Conservation (phyloP, 1,140 invertebrate species). For the Aphidius gifuensis region DNA sequence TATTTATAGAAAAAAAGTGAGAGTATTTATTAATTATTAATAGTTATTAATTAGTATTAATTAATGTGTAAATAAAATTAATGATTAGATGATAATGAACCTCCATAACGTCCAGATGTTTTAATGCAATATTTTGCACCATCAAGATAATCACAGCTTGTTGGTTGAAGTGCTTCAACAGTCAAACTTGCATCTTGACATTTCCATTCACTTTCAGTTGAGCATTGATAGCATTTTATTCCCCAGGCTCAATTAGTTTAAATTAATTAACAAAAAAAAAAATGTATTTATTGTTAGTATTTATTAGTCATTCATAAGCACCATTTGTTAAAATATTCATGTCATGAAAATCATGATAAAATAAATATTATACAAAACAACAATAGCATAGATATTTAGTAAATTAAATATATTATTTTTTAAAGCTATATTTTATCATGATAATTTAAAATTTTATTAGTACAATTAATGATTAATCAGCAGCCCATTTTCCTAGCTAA, state of each 20-base stretch:
- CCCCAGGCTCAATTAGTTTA: slow-evolving; percentile 50
- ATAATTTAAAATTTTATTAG: too few species aligned
- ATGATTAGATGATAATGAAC: slow-evolving; percentile 35
- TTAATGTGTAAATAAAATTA: background rate
- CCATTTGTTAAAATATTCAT: too few species aligned
- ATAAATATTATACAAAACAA: too few species aligned
- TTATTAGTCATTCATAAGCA: background rate
- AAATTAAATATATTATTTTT: too few species aligned
- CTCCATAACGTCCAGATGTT: slow-evolving; percentile 62
- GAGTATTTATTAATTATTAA: slow-evolving; percentile 24
- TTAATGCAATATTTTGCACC: slow-evolving; percentile 85
- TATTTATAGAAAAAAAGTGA: slow-evolving; percentile 26
- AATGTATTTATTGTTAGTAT: slow-evolving; percentile 4
- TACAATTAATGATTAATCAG: too few species aligned
- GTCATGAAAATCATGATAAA: too few species aligned
- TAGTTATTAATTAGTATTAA: slow-evolving; percentile 31
- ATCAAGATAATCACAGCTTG: slow-evolving; percentile 71
- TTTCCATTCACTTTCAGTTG: slow-evolving; percentile 67
- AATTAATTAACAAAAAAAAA: slow-evolving; percentile 1
- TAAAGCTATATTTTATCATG: too few species aligned
- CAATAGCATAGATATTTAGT: too few species aligned
- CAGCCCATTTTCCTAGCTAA: too few species aligned
- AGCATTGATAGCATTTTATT: slow-evolving; percentile 81
- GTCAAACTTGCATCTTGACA: slow-evolving; percentile 74
- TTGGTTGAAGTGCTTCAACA: slow-evolving; percentile 59